Base-by-base conservation (phyloP, 2,888 invertebrate genomes). In the Macrostomum cliftonense region DNA sequence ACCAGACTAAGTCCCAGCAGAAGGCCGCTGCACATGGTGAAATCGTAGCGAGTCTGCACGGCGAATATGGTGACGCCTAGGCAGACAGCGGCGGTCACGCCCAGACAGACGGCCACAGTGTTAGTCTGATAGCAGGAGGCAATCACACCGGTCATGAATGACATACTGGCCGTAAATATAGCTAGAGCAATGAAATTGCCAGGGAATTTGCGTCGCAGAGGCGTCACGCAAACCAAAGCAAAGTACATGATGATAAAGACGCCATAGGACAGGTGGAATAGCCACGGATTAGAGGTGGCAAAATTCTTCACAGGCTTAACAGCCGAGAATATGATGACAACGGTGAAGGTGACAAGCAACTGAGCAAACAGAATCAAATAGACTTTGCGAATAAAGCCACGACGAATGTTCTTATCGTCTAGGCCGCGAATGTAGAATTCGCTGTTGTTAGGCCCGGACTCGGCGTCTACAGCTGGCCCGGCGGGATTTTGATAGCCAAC, bases 41-140 rank as follows among this genome's bases (percentile, higher is more conserved):
- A 71, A 62, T 76, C 76, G 63, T 72, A 72, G 73, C 73, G 64
- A 36, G 72, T 72, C 59, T 72, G 71, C 43, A 71, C 69, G 50
- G 77, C 73, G 60, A 75, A 72, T 17, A 77, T 56, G 1, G 76
- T 71, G 39, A 77, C 63, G 16, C 72, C 54, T 2, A 76, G 59
- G 52, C 74, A 74, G 19, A 77, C 71, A 1, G 64, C 60, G 17
- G 73, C 66, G 13, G 77, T 77, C 51, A 74, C 71, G 2, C 71
- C 75, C 20, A 73, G 63, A 14, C 74, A 70, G 52, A 74, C 64
- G 50, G 77, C 59, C 13, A 78, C 75, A 4, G 28, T 28, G 28
- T 28, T 28, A 28, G 28, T 28, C 28, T 28, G 28, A 28, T 28
- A 28, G 28, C 28, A 28, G 5, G 28, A 28, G 9, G 28, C 28